Evolutionary conservation across 2,113 vertebrate species (phyloP).

Genomic region (Leptosomus discolor): DNA sequence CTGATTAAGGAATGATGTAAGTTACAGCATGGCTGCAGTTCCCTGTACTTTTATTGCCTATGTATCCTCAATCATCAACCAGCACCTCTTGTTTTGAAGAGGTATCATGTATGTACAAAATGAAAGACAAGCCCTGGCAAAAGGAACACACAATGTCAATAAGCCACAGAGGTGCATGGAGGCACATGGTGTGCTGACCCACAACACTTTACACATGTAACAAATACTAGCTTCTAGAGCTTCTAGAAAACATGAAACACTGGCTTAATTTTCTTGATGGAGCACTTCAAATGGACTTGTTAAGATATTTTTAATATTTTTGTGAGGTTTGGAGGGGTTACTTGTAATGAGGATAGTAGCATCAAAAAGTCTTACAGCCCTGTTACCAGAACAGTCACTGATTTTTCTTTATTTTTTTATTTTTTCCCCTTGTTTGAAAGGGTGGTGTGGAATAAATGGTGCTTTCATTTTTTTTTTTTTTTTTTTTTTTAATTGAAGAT

Average conservation of each 20-base stretch:
- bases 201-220: background rate
- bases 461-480: background rate
- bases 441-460: background rate
- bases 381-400: background rate
- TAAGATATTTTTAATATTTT: background rate
- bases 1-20: background rate
- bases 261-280: background rate
- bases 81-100: background rate
- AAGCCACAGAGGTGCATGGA: background rate
- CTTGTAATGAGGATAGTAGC: background rate
- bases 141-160: background rate
- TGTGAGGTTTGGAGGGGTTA: background rate
- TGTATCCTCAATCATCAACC: background rate
- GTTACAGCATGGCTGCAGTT: background rate
- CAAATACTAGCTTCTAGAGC: background rate
- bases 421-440: background rate
- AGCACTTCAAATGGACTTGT: background rate
- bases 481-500: background rate
- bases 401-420: background rate
- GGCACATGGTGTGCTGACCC: rapidly evolving
- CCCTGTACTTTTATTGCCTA: background rate
- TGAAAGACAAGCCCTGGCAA: background rate
- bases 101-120: background rate
- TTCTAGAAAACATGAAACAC: background rate
- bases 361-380: background rate